Base-by-base conservation (phyloP, 2,113 vertebrate genomes). In the Labrus mixtus region DNA sequence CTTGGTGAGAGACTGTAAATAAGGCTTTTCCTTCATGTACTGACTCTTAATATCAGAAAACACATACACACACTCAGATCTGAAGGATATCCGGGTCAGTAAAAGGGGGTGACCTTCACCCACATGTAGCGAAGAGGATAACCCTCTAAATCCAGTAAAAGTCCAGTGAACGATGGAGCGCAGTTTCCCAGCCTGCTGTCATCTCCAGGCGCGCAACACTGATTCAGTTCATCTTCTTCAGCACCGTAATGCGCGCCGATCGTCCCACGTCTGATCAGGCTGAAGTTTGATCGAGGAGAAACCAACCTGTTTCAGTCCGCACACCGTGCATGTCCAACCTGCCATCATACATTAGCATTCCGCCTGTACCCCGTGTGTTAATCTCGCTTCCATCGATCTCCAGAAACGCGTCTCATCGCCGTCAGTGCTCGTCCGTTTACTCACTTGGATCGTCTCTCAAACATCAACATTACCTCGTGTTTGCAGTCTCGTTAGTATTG, bases 21-120 rank as follows among this genome's bases (percentile, higher is more conserved):
- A 17, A 4, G 12, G 29, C 29, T 33, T 33, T 33, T 33, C 29
- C 6, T 33, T 33, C 29, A 33, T 33, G 29, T 33, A 33, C 29
- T 33, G 29, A 33, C 29, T 33, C 29, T 33, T 6, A 33, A 33
- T 33, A 33, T 33, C 6, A 33, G 46, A 19, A 48, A 48, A 41
- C 19, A 68, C 57, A 37, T 22, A 75, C 50, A 62, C 20, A 66
- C 36, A 39, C 29, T 39, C 50, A 43, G 37, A 57, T 69, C 50
- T 58, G 69, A 59, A 57, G 54, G 61, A 73, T 67, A 79, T 73
- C 76, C 57, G 48, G 61, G 45, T 71, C 71, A 68, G 59, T 60
- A 58, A 46, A 56, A 29, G 57, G 48, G 12, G 77, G 78, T 85
- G 91, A 91, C 89, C 89, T 91, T 92, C 86, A 82, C 62, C 45